Base-by-base conservation (phyloP, 2,888 invertebrate species). In the Chaetoderma sp. region DNA sequence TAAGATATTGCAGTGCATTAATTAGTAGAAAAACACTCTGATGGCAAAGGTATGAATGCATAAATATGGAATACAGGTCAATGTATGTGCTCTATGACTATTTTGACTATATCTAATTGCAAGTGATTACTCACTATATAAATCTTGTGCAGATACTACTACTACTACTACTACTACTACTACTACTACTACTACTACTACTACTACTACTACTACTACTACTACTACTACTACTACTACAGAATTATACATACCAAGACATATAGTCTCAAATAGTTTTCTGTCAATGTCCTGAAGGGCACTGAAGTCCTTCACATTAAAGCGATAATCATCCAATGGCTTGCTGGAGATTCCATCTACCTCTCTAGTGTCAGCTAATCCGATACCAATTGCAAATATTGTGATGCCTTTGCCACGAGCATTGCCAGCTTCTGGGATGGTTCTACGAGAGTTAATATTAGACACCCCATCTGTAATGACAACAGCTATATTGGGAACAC, bases 401-500 rank as follows among this genome's bases (percentile, higher is more conserved):
- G 70, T 71, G 18, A 75, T 73, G 18, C 66, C 68, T 21, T 61
- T 65, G 18, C 55, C 65, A 33, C 70, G 39, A 2, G 72, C 74
- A 4, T 4, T 18, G 16, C 68, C 68, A 1, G 79, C 81, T 56
- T 78, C 76, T 10, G 71, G 70, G n/a, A 79, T 70, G 4, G 80
- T 80, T 42, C 70, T 60, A n/a, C 58, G 39, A 39, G 75, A 71
- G 64, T 79, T 73, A 30, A 78, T 73, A 68, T 81, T 79, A 4
- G 81, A 81, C 49, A 79, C 68, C 52, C 77, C 77, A 58, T 81
- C 80, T 36, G 81, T 80, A 56, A 81, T 65, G 18, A 81, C 47
- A 25, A 81, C 68, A 23, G 68, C 74, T 18, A 77, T 65, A 63
- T 80, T 77, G 8, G 66, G 70, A 3, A 72, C 75, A 28, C 62